Percentiles rank a stretch among this genome's conserved stretches.
These are phyloP conservation scores for Rhamnusium bicolor DNA, from an alignment of 2,888 invertebrate genomes.

Conservation along the genomic window DNA sequence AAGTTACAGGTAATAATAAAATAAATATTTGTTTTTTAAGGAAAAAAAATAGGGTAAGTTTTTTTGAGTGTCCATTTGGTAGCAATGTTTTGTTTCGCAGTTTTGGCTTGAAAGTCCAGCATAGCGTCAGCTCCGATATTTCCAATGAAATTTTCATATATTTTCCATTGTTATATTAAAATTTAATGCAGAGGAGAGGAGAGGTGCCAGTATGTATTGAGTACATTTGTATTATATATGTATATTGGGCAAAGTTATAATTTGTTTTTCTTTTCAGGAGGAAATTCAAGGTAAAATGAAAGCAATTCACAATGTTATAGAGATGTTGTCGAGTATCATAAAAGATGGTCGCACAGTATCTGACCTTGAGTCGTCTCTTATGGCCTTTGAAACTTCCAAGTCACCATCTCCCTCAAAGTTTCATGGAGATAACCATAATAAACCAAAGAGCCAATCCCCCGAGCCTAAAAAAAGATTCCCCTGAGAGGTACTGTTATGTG, in stretches of 20 bases:
- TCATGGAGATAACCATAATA: not conserved
- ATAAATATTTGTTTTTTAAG: not conserved
- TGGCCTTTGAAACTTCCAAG: slow-evolving; percentile 20
- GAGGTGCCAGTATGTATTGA: slow-evolving; percentile 62
- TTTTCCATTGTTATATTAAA: slow-evolving; percentile 50
- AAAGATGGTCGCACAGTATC: slow-evolving; percentile 77
- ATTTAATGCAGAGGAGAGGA: slow-evolving; percentile 40
- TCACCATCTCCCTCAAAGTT: slow-evolving; percentile 12
- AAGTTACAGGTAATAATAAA: slow-evolving; percentile 83
- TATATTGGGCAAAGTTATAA: slow-evolving; percentile 1
- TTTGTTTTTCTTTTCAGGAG: slow-evolving; percentile 72
- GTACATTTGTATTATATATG: slow-evolving; percentile 38
- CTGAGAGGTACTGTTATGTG: slow-evolving; percentile 80
- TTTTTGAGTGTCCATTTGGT: slow-evolving; percentile 57
- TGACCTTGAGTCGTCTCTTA: slow-evolving; percentile 66
- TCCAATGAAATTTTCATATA: slow-evolving; percentile 33
- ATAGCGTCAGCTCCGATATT: slow-evolving; percentile 10
- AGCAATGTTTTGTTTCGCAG: slow-evolving; percentile 67
- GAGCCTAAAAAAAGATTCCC: slow-evolving; percentile 46
- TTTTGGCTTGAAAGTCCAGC: slow-evolving; percentile 55
- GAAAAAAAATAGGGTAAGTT: slow-evolving; percentile 39
- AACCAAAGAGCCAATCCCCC: slow-evolving; percentile 20
- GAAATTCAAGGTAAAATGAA: slow-evolving; percentile 86
- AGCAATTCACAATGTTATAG: slow-evolving; percentile 89
- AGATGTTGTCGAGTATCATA: slow-evolving; percentile 89